Evolutionary conservation across 1,140 invertebrate species (phyloP).

Genomic region (Cyclargus thomasi): DNA sequence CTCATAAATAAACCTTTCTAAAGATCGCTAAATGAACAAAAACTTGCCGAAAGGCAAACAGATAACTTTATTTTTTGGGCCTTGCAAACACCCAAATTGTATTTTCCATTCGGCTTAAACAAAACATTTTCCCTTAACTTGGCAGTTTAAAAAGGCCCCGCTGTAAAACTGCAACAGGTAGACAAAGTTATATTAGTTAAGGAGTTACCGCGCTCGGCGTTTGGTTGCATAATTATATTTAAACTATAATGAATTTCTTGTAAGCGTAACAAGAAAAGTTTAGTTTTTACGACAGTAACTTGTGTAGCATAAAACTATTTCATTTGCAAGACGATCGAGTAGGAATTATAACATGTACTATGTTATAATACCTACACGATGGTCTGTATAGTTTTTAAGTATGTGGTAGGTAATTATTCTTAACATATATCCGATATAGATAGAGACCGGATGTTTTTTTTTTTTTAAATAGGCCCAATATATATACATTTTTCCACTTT

Average conservation of each 20-base stretch:
- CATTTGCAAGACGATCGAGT: not conserved
- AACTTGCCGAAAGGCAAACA: not conserved
- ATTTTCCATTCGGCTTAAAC: not conserved
- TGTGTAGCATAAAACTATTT: not conserved
- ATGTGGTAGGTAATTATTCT: too few relatives aligned
- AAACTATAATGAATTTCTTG: constrained; percentile 12
- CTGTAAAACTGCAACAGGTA: constrained; percentile 15
- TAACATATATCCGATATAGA: too few relatives aligned
- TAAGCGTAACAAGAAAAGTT: constrained; percentile 15
- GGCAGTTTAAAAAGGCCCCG: constrained; percentile 20
- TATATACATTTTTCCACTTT: too few relatives aligned
- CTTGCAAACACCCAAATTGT: not conserved
- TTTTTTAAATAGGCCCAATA: too few relatives aligned
- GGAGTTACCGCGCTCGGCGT: constrained; percentile 13
- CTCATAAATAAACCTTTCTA: not conserved
- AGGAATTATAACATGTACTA: not conserved
- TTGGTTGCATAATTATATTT: constrained; percentile 16
- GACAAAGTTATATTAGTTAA: constrained; percentile 12
- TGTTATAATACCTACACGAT: too few relatives aligned
- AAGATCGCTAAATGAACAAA: not conserved
- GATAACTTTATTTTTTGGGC: not conserved
- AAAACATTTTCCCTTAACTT: constrained; percentile 8
- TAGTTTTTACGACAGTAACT: not conserved
- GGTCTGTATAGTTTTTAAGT: too few relatives aligned
- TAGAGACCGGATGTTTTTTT: too few relatives aligned